Evolutionary conservation across 2,113 vertebrate genomes (phyloP).

Genomic region (Cyanoliseus patagonus): DNA sequence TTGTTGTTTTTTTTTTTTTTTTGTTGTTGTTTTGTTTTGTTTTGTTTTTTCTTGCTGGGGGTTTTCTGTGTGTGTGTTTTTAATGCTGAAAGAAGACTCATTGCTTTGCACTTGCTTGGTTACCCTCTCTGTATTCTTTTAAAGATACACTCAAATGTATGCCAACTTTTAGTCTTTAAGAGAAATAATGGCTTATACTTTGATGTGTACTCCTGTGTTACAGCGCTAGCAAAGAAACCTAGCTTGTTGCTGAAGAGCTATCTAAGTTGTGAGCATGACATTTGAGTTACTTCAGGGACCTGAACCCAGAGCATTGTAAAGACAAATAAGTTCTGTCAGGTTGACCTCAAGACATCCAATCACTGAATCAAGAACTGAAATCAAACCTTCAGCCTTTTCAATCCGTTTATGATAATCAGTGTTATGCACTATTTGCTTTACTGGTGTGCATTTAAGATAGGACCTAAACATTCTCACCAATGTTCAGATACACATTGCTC

Average conservation of each 20-base stretch:
- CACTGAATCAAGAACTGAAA: not conserved
- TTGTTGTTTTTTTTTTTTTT: rapidly evolving
- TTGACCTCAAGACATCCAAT: not conserved
- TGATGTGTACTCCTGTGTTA: not conserved
- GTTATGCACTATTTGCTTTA: not conserved
- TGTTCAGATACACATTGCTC: not conserved
- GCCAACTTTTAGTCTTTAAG: not conserved
- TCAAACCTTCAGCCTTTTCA: not conserved
- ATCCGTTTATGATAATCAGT: not conserved
- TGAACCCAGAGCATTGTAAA: not conserved
- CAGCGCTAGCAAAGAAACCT: not conserved
- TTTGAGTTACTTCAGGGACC: not conserved
- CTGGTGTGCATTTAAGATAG: not conserved
- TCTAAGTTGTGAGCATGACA: not conserved
- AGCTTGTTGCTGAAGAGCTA: not conserved
- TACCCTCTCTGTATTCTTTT: not conserved
- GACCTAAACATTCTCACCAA: not conserved
- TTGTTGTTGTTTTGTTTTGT: no score
- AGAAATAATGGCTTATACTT: not conserved
- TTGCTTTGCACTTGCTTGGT: not conserved
- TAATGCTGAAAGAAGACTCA: not conserved
- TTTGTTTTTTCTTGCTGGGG: no score
- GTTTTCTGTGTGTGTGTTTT: not conserved
- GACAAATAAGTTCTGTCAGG: not conserved
- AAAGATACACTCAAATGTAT: not conserved